These are phyloP conservation scores for Sinonovacula constricta DNA, from an alignment of 1,140 invertebrate genomes.

Conservation along the genomic window DNA sequence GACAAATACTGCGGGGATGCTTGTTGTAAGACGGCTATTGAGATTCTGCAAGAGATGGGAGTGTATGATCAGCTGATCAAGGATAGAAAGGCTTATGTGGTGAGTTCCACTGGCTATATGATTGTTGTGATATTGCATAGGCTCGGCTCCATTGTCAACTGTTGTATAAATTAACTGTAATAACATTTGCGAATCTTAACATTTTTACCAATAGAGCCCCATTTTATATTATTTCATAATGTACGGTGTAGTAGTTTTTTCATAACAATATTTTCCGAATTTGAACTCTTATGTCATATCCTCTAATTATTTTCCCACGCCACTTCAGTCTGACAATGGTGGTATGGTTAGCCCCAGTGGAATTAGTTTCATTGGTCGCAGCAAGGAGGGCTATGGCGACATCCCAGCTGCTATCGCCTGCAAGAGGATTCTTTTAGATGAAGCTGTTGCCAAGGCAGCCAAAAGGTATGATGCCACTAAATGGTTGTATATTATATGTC, in stretches of 20 bases:
- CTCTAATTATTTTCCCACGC: not conserved
- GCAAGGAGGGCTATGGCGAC: conserved; percentile 66
- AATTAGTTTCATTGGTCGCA: conserved; percentile 69
- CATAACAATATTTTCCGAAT: too few species aligned
- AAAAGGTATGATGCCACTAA: too few species aligned
- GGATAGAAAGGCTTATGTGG: conserved; percentile 68
- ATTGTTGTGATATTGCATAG: not conserved
- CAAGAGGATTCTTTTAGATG: conserved; percentile 69
- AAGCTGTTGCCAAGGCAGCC: conserved; percentile 70
- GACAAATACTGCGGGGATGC: conserved; percentile 74
- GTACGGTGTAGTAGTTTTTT: too few species aligned
- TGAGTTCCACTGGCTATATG: conserved; percentile 41
- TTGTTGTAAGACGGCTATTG: conserved; percentile 72
- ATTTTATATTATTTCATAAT: too few species aligned
- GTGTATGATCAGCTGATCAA: conserved; percentile 66
- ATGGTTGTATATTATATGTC: too few species aligned
- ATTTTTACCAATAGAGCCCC: too few species aligned
- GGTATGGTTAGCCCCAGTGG: conserved; percentile 69
- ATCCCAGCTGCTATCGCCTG: conserved; percentile 71
- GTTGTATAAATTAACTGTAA: too few species aligned
- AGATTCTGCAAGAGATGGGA: conserved; percentile 72
- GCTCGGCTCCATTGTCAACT: not conserved
- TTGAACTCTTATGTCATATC: not conserved
- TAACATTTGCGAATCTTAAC: too few species aligned
- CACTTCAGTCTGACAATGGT: conserved; percentile 70